Evolutionary conservation across 2,888 invertebrate genomes (phyloP).

Genomic region (Drosophila buzzatii): DNA sequence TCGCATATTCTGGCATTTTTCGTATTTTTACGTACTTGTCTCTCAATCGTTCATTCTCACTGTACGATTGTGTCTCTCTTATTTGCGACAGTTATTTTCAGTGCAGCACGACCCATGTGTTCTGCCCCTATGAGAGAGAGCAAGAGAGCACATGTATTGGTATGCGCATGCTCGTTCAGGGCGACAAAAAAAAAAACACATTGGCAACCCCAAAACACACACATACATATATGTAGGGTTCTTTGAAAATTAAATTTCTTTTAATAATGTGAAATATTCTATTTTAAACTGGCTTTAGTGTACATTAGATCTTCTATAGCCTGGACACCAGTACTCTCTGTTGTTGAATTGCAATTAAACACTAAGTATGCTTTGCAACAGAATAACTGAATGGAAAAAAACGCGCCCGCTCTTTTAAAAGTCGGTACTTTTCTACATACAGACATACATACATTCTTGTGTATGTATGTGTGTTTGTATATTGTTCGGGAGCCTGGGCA

Average conservation of each 20-base stretch:
- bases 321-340: slow-evolving; percentile 14
- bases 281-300: slow-evolving; percentile 58
- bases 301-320: slow-evolving; percentile 20
- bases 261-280: slow-evolving; percentile 56
- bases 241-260: slow-evolving; percentile 44
- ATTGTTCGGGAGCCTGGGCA: slow-evolving; percentile 45
- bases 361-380: slow-evolving; percentile 29
- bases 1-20: slow-evolving; percentile 40
- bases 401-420: slow-evolving; percentile 56
- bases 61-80: slow-evolving; percentile 30
- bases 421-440: slow-evolving; percentile 30
- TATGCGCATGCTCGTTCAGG: slow-evolving; percentile 71
- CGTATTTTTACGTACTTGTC: slow-evolving; percentile 29
- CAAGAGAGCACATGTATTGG: slow-evolving; percentile 55
- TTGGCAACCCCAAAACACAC: slow-evolving; percentile 58
- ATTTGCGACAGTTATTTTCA: slow-evolving; percentile 68
- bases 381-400: slow-evolving; percentile 37
- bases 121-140: slow-evolving; percentile 38
- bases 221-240: slow-evolving; percentile 30
- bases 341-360: slow-evolving; percentile 24
- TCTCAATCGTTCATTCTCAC: slow-evolving; percentile 42
- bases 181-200: slow-evolving; percentile 60
- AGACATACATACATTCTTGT: not conserved
- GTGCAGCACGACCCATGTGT: slow-evolving; percentile 60
- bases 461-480: slow-evolving; percentile 8